Conservation (phyloP, 2,113 vertebrate genomes). For the Clupea harengus region DNA sequence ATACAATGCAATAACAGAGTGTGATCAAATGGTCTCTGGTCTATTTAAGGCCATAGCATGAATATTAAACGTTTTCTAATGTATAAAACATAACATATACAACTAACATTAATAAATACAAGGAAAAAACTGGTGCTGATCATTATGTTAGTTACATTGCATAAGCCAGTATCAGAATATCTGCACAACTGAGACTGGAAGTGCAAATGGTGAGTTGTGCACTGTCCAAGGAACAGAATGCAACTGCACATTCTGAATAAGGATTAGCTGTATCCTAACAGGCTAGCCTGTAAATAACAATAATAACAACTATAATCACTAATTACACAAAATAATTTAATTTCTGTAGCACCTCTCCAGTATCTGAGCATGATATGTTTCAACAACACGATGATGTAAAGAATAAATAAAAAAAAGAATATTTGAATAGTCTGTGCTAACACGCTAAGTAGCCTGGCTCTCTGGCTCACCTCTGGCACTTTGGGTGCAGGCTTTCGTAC, state of each 20-base stretch:
- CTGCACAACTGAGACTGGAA: background rate
- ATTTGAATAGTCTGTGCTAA: too few relatives aligned
- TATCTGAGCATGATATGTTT: too few relatives aligned
- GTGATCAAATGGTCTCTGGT: too few relatives aligned
- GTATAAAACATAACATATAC: background rate
- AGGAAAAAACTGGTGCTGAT: background rate
- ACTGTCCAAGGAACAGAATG: background rate
- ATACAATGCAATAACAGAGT: background rate
- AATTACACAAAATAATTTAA: too few relatives aligned
- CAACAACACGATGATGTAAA: too few relatives aligned
- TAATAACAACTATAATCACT: background rate
- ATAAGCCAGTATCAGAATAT: background rate
- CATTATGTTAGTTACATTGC: background rate
- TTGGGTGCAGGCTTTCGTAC: conserved; percentile 75
- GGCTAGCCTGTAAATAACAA: background rate
- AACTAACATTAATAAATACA: too few relatives aligned
- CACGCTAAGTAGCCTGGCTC: background rate
- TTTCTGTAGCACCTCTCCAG: too few relatives aligned
- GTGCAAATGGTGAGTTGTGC: background rate
- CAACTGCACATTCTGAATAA: background rate
- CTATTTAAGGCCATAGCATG: background rate
- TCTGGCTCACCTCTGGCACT: conserved; percentile 84
- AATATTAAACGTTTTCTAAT: background rate
- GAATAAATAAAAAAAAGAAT: too few relatives aligned
- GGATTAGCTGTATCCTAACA: background rate